phyloP scores from a whole-genome alignment of 2,888 invertebrate species.

The Odontothrips loti region DNA sequence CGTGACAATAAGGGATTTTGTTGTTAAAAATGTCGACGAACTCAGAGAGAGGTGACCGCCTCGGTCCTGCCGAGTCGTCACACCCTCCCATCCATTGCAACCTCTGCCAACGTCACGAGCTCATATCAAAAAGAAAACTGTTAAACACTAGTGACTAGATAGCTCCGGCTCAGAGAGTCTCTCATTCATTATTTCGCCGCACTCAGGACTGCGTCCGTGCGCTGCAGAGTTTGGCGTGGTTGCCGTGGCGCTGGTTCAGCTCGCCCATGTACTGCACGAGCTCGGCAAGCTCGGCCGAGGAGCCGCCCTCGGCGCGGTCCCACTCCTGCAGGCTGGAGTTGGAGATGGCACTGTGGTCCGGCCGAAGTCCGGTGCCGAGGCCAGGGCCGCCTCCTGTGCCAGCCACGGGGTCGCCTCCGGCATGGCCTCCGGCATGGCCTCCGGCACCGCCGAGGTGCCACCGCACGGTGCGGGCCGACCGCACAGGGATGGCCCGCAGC shows the following conservation, averaged over 20 bases:
- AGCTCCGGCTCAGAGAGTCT: no score
- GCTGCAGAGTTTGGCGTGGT: neutral
- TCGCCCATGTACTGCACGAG: constrained; percentile 59
- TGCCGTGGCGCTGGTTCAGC: constrained; percentile 50
- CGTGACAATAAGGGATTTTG: no score
- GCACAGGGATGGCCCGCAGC: constrained; percentile 45
- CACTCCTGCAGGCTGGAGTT: constrained; percentile 71
- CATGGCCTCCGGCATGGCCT: constrained; percentile 42
- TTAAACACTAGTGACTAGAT: no score
- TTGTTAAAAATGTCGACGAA: no score
- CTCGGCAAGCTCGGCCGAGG: constrained; percentile 60
- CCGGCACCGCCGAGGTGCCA: constrained; percentile 40
- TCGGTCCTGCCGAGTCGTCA: no score
- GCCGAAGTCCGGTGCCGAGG: constrained; percentile 51
- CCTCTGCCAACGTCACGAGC: no score
- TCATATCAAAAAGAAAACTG: no score
- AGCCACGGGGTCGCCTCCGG: constrained; percentile 51
- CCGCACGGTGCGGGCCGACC: constrained; percentile 42
- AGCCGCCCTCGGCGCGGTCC: constrained; percentile 60
- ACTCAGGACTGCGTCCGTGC: no score
- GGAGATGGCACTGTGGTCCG: constrained; percentile 58
- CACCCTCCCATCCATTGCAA: no score
- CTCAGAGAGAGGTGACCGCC: no score
- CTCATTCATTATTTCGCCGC: no score
- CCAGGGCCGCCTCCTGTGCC: constrained; percentile 48